Percentiles rank a stretch among this genome's conserved stretches.
phyloP scores from a whole-genome alignment of 2,797 vertebrate genomes.

The Saxicola maurus region DNA sequence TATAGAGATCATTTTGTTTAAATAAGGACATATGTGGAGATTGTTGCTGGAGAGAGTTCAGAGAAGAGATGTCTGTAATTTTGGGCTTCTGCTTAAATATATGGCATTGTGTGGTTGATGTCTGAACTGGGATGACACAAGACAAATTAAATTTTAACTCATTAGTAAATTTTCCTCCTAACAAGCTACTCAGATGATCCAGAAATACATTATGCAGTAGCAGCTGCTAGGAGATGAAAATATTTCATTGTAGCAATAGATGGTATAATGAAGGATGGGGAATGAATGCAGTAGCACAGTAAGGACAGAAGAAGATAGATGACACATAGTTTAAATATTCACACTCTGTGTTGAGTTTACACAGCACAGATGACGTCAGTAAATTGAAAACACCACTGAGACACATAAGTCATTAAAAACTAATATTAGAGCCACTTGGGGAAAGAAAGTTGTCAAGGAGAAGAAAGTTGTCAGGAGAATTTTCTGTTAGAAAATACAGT shows the following conservation, averaged over 20 bases:
- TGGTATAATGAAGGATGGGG: background rate
- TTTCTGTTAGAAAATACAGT: slow-evolving; percentile 6
- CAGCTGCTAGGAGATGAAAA: slow-evolving; percentile 25
- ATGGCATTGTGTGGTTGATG: background rate
- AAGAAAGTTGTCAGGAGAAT: background rate
- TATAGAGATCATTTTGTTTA: slow-evolving; percentile 6
- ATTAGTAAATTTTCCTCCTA: slow-evolving; percentile 28
- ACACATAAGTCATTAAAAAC: background rate
- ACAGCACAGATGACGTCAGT: slow-evolving; percentile 1
- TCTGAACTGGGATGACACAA: background rate
- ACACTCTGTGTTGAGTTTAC: background rate
- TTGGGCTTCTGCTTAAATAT: background rate
- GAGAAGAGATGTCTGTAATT: background rate
- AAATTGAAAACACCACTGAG: background rate
- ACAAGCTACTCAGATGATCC: slow-evolving; percentile 11
- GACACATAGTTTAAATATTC: slow-evolving; percentile 7
- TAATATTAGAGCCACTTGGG: background rate
- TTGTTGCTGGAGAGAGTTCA: slow-evolving; percentile 12
- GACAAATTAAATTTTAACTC: slow-evolving; percentile 2
- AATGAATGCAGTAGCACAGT: background rate
- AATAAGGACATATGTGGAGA: slow-evolving; percentile 10
- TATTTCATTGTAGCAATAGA: background rate
- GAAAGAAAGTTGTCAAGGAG: background rate
- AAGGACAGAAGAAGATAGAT: background rate
- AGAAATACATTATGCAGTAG: slow-evolving; percentile 14